Conservation (phyloP, 1,140 invertebrate genomes). For the Neodiprion fabricii region DNA sequence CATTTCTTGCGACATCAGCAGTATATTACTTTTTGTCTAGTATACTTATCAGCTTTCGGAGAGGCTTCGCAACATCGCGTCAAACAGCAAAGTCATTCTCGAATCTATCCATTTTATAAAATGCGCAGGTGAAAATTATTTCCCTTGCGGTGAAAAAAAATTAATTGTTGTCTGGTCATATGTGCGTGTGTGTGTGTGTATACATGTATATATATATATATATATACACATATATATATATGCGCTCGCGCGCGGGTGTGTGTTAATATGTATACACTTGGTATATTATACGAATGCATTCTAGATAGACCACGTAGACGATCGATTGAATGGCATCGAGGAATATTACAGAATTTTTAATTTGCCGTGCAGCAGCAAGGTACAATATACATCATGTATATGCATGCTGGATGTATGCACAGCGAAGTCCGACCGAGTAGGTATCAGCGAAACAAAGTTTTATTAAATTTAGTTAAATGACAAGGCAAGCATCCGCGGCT, state of each 20-base stretch:
- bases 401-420: no score
- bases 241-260: no score
- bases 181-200: no score
- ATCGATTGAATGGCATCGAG: no score
- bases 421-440: neutral
- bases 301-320: no score
- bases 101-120: neutral
- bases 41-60: slow-evolving; percentile 4
- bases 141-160: no score
- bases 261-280: neutral
- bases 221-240: neutral
- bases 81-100: neutral
- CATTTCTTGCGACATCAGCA: neutral
- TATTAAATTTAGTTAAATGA: slow-evolving; percentile 7
- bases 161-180: no score
- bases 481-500: slow-evolving; percentile 20
- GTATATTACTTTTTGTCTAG: neutral
- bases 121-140: neutral
- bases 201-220: neutral
- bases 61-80: neutral
- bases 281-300: no score
- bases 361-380: no score
- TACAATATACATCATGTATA: no score
- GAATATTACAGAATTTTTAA: no score
- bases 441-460: slow-evolving; percentile 35